A percentile compares a stretch with the other conserved stretches of the same genome.
phyloP scores from a whole-genome alignment of 2,888 invertebrate genomes.

The Drosophila melanosoma region DNA sequence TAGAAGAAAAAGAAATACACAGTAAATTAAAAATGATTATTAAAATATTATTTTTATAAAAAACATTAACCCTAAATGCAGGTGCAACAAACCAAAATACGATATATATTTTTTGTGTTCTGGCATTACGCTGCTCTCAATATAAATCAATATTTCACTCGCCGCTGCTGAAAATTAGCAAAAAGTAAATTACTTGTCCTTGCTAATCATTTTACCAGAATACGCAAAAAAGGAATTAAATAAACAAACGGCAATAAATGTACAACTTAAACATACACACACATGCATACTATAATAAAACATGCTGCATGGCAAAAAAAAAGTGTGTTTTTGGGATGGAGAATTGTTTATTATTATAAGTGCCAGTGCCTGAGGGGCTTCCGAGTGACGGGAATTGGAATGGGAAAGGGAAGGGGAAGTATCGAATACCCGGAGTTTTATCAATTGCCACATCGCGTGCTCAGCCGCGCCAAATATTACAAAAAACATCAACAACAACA shows the following conservation, averaged over 20 bases:
- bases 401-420: constrained; percentile 37
- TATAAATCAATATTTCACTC: constrained; percentile 64
- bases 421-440: constrained; percentile 78
- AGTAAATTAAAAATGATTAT: neutral
- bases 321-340: constrained; percentile 21
- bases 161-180: constrained; percentile 60
- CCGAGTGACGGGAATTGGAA: constrained; percentile 31
- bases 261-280: constrained; percentile 1
- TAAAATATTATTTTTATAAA: neutral
- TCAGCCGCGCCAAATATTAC: constrained; percentile 53
- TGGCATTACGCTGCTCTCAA: constrained; percentile 35
- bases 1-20: neutral
- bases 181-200: constrained; percentile 72
- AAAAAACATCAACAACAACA: constrained; percentile 44
- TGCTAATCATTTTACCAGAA: constrained; percentile 63
- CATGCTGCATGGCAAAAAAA: constrained; percentile 48
- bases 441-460: constrained; percentile 79
- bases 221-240: constrained; percentile 23
- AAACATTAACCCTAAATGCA: neutral
- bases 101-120: constrained; percentile 34
- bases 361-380: constrained; percentile 8
- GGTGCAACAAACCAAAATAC: constrained; percentile 28
- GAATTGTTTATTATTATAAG: constrained; percentile 36
- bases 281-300: constrained; percentile 37
- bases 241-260: constrained; percentile 16